These are phyloP conservation scores for Hippopotamus amphibius DNA, from an alignment of 2,113 vertebrate species.

Conservation along the genomic window DNA sequence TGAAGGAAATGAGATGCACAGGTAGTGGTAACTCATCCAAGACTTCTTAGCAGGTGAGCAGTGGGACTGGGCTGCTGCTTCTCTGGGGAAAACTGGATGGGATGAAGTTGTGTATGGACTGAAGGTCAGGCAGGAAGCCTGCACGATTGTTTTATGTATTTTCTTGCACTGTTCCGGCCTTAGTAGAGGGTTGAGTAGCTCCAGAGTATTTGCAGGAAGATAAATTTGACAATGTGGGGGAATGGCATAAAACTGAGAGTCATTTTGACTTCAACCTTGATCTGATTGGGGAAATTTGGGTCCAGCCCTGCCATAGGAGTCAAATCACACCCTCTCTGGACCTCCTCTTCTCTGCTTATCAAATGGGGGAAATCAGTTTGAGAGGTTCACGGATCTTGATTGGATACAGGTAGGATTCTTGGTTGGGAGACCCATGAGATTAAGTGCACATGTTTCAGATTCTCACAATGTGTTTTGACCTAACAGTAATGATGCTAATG, in stretches of 20 bases:
- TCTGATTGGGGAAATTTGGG: background rate
- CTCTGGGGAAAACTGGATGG: background rate
- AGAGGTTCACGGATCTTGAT: background rate
- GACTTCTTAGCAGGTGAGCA: background rate
- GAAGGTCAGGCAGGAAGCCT: background rate
- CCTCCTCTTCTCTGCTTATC: background rate
- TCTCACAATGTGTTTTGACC: background rate
- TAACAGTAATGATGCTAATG: background rate
- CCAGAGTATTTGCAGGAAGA: background rate
- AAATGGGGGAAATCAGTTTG: background rate
- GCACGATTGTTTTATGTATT: background rate
- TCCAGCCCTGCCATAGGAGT: background rate
- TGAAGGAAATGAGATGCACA: background rate
- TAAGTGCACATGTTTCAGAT: background rate
- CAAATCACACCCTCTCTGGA: background rate
- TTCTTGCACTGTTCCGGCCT: background rate
- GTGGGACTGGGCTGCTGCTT: background rate
- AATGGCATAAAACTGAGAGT: accelerated
- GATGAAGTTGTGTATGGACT: background rate
- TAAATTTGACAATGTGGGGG: background rate
- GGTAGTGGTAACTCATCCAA: background rate
- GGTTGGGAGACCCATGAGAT: background rate
- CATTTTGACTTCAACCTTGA: background rate
- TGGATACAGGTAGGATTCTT: background rate
- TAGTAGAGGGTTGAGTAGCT: background rate